A percentile compares a stretch with the other conserved stretches of the same genome.
These are phyloP conservation scores for Scolopax rusticola DNA, from an alignment of 2,797 vertebrate genomes.

Conservation along the genomic window DNA sequence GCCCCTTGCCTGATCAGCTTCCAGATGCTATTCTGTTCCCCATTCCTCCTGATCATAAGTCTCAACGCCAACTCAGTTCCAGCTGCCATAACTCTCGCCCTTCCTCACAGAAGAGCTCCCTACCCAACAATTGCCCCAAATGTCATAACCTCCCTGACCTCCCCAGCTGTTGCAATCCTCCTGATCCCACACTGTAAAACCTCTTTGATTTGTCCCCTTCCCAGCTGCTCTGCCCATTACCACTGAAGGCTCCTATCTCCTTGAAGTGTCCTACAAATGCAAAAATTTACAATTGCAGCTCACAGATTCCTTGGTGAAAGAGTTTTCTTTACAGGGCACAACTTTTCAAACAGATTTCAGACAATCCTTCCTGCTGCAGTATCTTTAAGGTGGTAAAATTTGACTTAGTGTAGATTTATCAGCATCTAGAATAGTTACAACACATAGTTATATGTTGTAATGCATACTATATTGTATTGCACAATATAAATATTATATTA, in stretches of 20 bases:
- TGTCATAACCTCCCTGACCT: conserved; percentile 57
- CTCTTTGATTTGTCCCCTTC: conserved; percentile 66
- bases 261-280: conserved; percentile 58
- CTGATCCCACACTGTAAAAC: conserved; percentile 58
- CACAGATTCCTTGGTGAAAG: not conserved
- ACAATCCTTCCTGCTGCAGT: not conserved
- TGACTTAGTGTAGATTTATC: not conserved
- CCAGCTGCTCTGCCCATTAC: conserved; percentile 60
- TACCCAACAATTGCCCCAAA: conserved; percentile 47
- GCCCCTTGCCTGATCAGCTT: conserved; percentile 71
- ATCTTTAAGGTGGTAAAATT: not conserved
- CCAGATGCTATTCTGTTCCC: conserved; percentile 62
- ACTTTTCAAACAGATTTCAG: not conserved
- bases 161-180: conserved; percentile 67
- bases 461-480: not conserved
- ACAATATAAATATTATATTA: not conserved
- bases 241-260: conserved; percentile 49
- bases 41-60: conserved; percentile 53
- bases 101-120: conserved; percentile 14
- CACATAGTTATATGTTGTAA: not conserved
- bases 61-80: conserved; percentile 50
- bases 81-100: conserved; percentile 58
- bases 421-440: not conserved
- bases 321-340: not conserved
- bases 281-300: not conserved